Evolutionary conservation across 2,888 invertebrate species (phyloP).

Genomic region (Polydesmus complanatus): DNA sequence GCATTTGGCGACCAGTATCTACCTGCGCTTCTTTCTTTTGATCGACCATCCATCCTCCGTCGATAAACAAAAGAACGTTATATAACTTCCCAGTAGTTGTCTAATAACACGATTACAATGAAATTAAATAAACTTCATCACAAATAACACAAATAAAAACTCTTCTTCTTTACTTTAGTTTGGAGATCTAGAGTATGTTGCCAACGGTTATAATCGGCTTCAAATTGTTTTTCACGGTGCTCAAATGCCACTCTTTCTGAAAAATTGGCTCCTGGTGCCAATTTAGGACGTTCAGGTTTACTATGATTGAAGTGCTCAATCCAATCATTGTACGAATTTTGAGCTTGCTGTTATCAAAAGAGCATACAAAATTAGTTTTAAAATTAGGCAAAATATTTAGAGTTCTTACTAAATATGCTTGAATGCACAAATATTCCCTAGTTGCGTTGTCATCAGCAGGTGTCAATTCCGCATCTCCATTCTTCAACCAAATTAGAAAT

Average conservation of each 20-base stretch:
- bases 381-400: not conserved
- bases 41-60: conserved; percentile 79
- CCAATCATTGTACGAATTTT: conserved; percentile 82
- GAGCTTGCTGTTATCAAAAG: conserved; percentile 44
- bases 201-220: conserved; percentile 57
- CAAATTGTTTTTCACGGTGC: conserved; percentile 63
- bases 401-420: conserved; percentile 52
- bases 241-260: conserved; percentile 79
- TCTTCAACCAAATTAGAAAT: not conserved
- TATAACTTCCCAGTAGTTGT: conserved; percentile 63
- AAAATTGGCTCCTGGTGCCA: conserved; percentile 41
- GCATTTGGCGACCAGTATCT: conserved; percentile 42
- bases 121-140: not conserved
- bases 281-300: conserved; percentile 43
- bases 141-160: conserved; percentile 1
- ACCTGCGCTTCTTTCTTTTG: conserved; percentile 34
- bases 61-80: conserved; percentile 75
- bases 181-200: conserved; percentile 46
- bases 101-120: conserved; percentile 29
- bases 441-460: conserved; percentile 43
- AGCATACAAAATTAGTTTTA: conserved; percentile 8
- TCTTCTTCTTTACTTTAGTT: conserved; percentile 41
- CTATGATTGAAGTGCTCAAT: conserved; percentile 65
- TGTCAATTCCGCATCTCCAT: conserved; percentile 30
- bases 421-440: conserved; percentile 74